Conservation (phyloP, 2,797 vertebrate genomes). For the Huso huso region DNA sequence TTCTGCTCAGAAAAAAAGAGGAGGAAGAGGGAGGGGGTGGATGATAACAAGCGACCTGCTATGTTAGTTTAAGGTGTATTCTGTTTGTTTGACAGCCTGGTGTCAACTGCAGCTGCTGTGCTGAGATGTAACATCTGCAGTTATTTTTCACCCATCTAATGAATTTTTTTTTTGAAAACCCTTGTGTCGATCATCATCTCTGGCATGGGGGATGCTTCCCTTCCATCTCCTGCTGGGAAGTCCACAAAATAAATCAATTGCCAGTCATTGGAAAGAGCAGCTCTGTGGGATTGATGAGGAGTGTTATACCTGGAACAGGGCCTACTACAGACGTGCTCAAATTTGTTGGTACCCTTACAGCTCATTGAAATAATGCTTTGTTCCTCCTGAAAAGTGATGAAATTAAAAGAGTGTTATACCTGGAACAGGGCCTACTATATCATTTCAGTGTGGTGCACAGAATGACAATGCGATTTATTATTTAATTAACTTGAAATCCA, state of each 20-base stretch:
- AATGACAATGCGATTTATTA: too few species aligned
- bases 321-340: too few species aligned
- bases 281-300: too few species aligned
- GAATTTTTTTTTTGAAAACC: neutral
- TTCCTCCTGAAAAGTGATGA: too few species aligned
- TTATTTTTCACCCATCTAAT: neutral
- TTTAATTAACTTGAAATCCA: too few species aligned
- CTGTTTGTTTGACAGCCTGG: neutral
- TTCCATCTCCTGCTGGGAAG: neutral
- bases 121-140: neutral
- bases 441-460: too few species aligned
- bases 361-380: too few species aligned
- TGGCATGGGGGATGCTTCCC: neutral
- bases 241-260: neutral
- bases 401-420: too few species aligned
- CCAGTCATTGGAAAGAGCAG: too few species aligned
- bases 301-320: too few species aligned
- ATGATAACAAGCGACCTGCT: neutral
- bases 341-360: too few species aligned
- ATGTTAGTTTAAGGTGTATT: neutral
- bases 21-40: slow-evolving; percentile 11
- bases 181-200: neutral
- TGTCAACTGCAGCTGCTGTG: neutral
- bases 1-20: slow-evolving; percentile 11
- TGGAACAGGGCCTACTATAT: too few species aligned